These are phyloP conservation scores for Gallinago paraguaiae DNA, from an alignment of 2,113 vertebrate genomes.

Conservation along the genomic window DNA sequence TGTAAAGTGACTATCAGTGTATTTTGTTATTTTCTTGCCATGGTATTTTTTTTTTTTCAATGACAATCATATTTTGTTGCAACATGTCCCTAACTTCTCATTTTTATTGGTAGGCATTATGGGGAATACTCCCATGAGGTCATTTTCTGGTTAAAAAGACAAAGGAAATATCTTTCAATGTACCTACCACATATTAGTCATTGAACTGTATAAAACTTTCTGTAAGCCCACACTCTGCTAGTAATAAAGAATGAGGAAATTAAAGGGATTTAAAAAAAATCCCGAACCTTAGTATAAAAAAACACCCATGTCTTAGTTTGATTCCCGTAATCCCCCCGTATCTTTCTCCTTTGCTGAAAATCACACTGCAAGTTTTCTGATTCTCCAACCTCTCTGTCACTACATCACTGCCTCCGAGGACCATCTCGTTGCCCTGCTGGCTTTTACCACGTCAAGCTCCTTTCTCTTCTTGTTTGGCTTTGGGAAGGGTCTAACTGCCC, in stretches of 20 bases:
- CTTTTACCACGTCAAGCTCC: neutral
- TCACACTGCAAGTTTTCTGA: neutral
- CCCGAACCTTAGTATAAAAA: neutral
- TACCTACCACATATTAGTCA: neutral
- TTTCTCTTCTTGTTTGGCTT: neutral
- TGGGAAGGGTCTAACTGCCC: neutral
- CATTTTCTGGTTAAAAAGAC: conserved; percentile 38
- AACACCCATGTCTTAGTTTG: neutral
- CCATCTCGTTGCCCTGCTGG: neutral
- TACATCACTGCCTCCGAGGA: neutral
- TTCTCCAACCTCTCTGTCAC: neutral
- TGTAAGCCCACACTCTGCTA: neutral
- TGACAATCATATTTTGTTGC: neutral
- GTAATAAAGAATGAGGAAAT: conserved; percentile 49
- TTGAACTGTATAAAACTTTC: neutral
- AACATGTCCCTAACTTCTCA: neutral
- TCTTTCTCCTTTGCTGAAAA: neutral
- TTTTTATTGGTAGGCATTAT: neutral
- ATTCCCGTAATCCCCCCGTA: neutral
- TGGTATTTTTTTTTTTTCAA: neutral
- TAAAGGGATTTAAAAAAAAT: neutral
- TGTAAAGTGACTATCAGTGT: neutral
- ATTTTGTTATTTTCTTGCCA: neutral
- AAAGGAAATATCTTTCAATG: conserved; percentile 6
- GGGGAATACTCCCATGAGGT: neutral